A percentile compares a stretch with the other conserved stretches of the same genome.
phyloP scores from a whole-genome alignment of 2,113 vertebrate genomes.

The Hoplias malabaricus region DNA sequence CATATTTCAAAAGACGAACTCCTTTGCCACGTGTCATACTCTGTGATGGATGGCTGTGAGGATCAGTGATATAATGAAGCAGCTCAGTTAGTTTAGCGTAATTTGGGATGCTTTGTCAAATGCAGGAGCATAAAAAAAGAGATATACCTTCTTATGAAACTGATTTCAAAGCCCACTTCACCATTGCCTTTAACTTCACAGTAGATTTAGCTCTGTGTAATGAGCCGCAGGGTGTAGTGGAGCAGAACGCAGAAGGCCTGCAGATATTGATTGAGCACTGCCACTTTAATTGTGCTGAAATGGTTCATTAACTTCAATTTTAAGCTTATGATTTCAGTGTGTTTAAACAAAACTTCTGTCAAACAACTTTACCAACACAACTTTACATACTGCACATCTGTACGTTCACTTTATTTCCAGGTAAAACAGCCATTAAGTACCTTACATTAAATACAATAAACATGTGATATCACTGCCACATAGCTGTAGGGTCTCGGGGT shows the following conservation, averaged over 20 bases:
- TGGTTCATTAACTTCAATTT: not conserved
- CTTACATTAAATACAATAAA: no score
- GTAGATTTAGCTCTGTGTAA: not conserved
- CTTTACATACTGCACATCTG: no score
- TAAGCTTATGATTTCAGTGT: no score
- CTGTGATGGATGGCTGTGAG: not conserved
- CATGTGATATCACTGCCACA: no score
- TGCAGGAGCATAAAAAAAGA: not conserved
- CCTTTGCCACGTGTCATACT: not conserved
- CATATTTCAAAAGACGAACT: constrained; percentile 7
- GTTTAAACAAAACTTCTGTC: not conserved
- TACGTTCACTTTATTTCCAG: no score
- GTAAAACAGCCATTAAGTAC: no score
- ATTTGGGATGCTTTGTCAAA: constrained; percentile 1
- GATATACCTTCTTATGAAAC: not conserved
- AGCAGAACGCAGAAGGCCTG: not conserved
- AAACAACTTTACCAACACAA: not conserved
- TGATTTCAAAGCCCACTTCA: not conserved
- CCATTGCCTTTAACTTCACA: not conserved
- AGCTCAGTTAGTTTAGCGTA: not conserved
- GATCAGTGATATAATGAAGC: not conserved
- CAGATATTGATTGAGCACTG: not conserved
- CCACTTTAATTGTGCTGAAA: not conserved
- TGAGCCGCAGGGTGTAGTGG: not conserved
- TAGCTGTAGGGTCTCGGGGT: no score